phyloP scores from a whole-genome alignment of 2,888 invertebrate genomes.

The Chironomus tentans region DNA sequence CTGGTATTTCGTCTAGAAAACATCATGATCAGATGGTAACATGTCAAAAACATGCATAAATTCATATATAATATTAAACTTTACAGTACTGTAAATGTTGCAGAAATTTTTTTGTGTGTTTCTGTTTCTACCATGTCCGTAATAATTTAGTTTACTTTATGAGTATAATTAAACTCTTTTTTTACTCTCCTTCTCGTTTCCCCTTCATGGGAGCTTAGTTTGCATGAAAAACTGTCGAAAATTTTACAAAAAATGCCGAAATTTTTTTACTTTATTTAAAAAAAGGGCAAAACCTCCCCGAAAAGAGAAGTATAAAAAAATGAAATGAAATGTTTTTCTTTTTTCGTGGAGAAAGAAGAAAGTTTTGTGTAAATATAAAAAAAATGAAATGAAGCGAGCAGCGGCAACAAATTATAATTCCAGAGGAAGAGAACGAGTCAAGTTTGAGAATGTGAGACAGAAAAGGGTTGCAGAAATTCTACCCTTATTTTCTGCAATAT shows the following conservation, averaged over 20 bases:
- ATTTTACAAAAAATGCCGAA: background rate
- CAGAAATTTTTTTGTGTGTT: background rate
- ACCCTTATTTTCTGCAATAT: background rate
- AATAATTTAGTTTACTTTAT: conserved; percentile 8
- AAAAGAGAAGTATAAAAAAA: background rate
- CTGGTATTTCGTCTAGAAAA: background rate
- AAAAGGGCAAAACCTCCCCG: too few relatives aligned
- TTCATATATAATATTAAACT: background rate
- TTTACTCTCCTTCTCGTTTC: background rate
- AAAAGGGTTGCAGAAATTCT: conserved; percentile 12
- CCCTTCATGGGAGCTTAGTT: background rate
- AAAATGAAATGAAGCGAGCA: background rate
- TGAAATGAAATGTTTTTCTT: background rate
- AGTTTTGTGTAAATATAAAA: background rate
- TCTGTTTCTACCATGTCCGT: background rate
- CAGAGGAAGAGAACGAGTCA: background rate
- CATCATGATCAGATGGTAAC: background rate
- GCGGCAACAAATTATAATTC: conserved; percentile 8
- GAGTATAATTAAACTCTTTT: conserved; percentile 6
- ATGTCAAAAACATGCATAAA: background rate
- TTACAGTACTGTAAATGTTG: background rate
- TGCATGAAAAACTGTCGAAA: conserved; percentile 8
- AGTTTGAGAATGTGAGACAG: background rate
- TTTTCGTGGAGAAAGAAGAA: background rate
- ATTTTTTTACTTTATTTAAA: background rate